Conservation (phyloP, 1,140 invertebrate species). For the Phymastichus coffea region DNA sequence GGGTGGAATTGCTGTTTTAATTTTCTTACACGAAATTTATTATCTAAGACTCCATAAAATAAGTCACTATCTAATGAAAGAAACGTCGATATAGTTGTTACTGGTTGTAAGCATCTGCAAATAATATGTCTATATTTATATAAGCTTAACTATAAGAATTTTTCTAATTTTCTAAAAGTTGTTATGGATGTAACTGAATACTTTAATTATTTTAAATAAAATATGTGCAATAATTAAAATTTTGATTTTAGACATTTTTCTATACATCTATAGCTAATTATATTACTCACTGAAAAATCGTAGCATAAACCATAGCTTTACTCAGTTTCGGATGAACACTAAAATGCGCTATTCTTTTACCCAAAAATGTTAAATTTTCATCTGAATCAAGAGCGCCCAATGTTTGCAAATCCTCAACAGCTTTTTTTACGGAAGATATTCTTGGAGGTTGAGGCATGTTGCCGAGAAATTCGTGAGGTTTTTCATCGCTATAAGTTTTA, state of each 20-base stretch:
- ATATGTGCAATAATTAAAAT: too few relatives aligned
- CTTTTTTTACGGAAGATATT: constrained; percentile 47
- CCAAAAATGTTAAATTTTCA: constrained; percentile 62
- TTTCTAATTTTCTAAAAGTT: too few relatives aligned
- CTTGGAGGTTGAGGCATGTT: constrained; percentile 61
- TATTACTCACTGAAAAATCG: constrained; percentile 54
- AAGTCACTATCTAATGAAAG: constrained; percentile 41
- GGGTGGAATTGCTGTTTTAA: constrained; percentile 55
- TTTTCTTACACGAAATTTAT: constrained; percentile 46
- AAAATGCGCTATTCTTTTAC: constrained; percentile 57
- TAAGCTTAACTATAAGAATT: neutral
- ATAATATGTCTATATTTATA: neutral
- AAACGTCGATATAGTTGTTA: constrained; percentile 43
- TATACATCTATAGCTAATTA: neutral
- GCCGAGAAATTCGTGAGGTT: constrained; percentile 56
- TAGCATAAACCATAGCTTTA: constrained; percentile 58
- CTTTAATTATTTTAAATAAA: too few relatives aligned
- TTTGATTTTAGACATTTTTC: neutral
- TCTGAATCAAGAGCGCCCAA: constrained; percentile 59
- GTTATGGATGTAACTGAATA: too few relatives aligned
- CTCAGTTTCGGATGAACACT: constrained; percentile 60
- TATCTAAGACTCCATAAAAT: constrained; percentile 37
- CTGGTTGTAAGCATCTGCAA: constrained; percentile 52
- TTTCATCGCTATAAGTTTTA: constrained; percentile 59
- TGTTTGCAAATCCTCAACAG: constrained; percentile 57